These are phyloP conservation scores for Puffinus mauretanicus DNA, from an alignment of 2,113 vertebrate genomes.

Conservation along the genomic window DNA sequence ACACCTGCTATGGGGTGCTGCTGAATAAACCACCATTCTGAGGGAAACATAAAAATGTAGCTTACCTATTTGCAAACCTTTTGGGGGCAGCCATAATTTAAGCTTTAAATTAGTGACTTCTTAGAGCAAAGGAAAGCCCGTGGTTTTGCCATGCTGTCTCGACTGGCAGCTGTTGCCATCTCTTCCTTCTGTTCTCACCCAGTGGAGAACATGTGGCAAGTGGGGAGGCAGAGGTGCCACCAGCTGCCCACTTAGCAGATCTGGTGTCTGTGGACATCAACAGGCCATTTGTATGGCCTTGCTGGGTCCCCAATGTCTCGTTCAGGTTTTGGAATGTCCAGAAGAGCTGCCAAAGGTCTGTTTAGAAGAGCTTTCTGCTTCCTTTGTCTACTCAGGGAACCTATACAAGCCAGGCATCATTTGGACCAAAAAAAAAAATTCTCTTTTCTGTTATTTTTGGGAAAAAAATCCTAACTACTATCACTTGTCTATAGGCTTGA, in stretches of 20 bases:
- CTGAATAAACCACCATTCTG: neutral
- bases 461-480: neutral
- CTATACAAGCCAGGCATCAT: neutral
- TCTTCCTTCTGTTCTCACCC: neutral
- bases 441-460: neutral
- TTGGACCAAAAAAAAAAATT: too few relatives aligned
- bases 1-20: accelerated
- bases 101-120: neutral
- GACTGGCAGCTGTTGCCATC: neutral
- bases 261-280: neutral
- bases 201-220: accelerated
- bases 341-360: neutral
- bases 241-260: neutral
- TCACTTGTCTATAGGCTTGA: neutral
- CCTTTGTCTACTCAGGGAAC: neutral
- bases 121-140: neutral
- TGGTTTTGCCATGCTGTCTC: accelerated
- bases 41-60: neutral
- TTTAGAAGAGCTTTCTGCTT: neutral
- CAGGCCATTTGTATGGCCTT: neutral
- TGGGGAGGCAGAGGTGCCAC: neutral
- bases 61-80: accelerated
- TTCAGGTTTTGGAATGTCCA: neutral
- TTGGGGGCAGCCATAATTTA: neutral
- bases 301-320: accelerated